Percentiles rank a stretch among this genome's conserved stretches.
phyloP scores from a whole-genome alignment of 2,888 invertebrate genomes.

The Thalpophila matura region DNA sequence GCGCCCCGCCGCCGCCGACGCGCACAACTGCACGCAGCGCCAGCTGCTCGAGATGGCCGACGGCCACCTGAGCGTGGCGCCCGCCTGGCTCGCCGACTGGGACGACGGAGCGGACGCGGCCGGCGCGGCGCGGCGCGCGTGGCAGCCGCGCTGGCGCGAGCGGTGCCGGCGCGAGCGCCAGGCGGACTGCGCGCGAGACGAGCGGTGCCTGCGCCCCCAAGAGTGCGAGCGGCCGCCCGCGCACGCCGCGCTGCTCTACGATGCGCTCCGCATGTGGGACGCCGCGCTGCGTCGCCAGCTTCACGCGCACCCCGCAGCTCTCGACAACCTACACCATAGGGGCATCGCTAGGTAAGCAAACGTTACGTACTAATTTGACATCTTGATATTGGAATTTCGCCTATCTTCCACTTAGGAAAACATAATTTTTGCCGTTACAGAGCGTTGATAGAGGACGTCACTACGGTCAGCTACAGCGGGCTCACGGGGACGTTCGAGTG shows the following conservation, averaged over 20 bases:
- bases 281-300: conserved; percentile 71
- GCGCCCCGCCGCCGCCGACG: conserved; percentile 91
- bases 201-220: conserved; percentile 38
- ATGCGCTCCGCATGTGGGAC: conserved; percentile 79
- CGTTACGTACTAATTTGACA: neutral
- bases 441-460: conserved; percentile 69
- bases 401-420: neutral
- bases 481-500: conserved; percentile 80
- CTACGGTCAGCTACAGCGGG: conserved; percentile 67
- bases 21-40: conserved; percentile 86
- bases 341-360: conserved; percentile 68
- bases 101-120: conserved; percentile 49
- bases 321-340: conserved; percentile 76
- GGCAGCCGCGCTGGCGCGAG: conserved; percentile 30
- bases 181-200: too few species aligned
- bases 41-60: conserved; percentile 68
- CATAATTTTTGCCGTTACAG: conserved; percentile 58
- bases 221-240: conserved; percentile 61
- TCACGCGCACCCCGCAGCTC: conserved; percentile 65
- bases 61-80: conserved; percentile 73
- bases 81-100: conserved; percentile 76
- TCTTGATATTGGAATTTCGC: too few species aligned
- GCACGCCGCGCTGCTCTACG: conserved; percentile 81
- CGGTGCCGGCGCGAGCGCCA: conserved; percentile 32
- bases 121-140: conserved; percentile 36